Evolutionary conservation across 2,797 vertebrate species (phyloP), one percentile per base, ranked within the genome.

Genomic region (Myiotriccus ornatus): DNA sequence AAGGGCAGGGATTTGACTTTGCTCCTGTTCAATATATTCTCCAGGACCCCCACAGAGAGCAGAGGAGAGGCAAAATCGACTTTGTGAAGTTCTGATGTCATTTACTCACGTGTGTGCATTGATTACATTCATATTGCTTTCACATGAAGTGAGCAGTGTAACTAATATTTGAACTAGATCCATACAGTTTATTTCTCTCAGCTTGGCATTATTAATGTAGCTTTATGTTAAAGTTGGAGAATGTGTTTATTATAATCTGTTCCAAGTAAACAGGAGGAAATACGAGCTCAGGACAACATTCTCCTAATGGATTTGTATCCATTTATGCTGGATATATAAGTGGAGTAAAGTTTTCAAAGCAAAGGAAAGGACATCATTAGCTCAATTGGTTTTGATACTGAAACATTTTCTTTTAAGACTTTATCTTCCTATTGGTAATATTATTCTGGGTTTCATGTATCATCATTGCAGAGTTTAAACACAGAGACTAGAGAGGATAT

Each of bases 121-220:
- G 94, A 88, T 94, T 88, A 16, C 56, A 59, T 87, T 94, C 91
- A 71, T 68, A 94, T 90, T 97, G 46, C 74, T 95, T 96, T 95
- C 75, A 94, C 43, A 88, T 53, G n/a, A 95, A 97, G 47, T 7
- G 18, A 74, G 46, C 43, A 41, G 21, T 32, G 50, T 69, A 92
- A 89, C 84, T 69, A 76, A 87, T 93, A 81, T 85, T 64, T 83
- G 44, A 85, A 92, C 67, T 77, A 63, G 16, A 89, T 73, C 46
- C 41, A 82, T 46, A 32, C 20, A 49, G 35, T 43, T 78, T 21
- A 81, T 87, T 84, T 91, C 71, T 95, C 52, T 41, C 12, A 85
- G 50, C 22, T 77, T 70, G 87, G 8, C 22, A 21, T 87, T 82
- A 69, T 76, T 68, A 65, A 78, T 79, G 30, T 63, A 44, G 30